Conservation (phyloP, 2,113 vertebrate species). For the Triplophysa dalaica region DNA sequence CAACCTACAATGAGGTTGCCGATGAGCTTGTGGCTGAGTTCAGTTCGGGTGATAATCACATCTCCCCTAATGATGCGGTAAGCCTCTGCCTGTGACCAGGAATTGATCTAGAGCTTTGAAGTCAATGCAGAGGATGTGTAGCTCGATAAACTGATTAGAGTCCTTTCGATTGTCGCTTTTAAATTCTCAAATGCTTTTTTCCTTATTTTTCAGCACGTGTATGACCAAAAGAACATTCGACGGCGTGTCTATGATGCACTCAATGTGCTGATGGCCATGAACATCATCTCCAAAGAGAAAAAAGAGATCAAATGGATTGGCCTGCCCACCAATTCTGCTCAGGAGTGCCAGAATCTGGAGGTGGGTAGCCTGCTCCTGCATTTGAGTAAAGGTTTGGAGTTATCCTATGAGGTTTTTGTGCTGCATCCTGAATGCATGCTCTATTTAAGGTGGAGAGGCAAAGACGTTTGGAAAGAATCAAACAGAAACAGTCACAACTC, state of each 20-base stretch:
- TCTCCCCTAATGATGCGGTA: constrained; percentile 93
- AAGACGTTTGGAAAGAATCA: constrained; percentile 94
- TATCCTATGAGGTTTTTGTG: background rate
- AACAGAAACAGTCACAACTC: constrained; percentile 97
- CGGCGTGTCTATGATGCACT: constrained; percentile 96
- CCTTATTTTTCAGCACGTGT: constrained; percentile 78
- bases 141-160: background rate
- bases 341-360: constrained; percentile 98
- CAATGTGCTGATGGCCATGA: constrained; percentile 99
- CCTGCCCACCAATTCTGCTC: constrained; percentile 96
- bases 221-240: constrained; percentile 99
- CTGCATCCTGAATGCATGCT: background rate
- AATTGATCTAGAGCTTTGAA: constrained; percentile 9
- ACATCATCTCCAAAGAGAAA: constrained; percentile 99
- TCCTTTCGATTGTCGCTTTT: background rate
- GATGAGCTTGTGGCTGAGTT: constrained; percentile 98
- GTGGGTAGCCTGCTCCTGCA: constrained; percentile 62
- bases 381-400: background rate
- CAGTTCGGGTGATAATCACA: constrained; percentile 93
- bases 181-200: background rate
- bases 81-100: constrained; percentile 57
- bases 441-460: constrained; percentile 88
- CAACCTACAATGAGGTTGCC: constrained; percentile 97
- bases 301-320: constrained; percentile 99
- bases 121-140: background rate